These are phyloP conservation scores for Ips nitidus DNA, from an alignment of 1,140 invertebrate genomes.

Conservation along the genomic window DNA sequence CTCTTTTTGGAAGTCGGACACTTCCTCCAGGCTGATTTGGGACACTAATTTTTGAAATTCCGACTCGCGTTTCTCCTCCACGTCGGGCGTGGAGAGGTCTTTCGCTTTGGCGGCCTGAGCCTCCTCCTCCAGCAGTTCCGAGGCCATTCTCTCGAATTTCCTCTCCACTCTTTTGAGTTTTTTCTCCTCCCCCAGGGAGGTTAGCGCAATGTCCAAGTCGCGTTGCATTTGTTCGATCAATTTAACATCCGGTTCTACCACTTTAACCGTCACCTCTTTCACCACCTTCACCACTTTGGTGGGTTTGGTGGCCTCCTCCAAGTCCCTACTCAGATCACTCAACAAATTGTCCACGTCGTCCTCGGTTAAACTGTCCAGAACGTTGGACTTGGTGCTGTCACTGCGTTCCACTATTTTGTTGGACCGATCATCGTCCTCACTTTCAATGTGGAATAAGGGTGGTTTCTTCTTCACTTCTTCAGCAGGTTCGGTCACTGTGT, in stretches of 20 bases:
- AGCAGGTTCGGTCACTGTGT: conserved; percentile 43
- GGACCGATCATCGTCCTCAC: conserved; percentile 48
- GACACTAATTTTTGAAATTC: conserved; percentile 57
- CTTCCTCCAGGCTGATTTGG: conserved; percentile 55
- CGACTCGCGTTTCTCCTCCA: conserved; percentile 52
- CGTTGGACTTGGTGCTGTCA: conserved; percentile 45
- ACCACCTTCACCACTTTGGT: conserved; percentile 12
- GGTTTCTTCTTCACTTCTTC: conserved; percentile 37
- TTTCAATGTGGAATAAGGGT: conserved; percentile 51
- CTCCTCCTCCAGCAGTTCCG: conserved; percentile 48
- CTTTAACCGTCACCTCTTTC: conserved; percentile 23
- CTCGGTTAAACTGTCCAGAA: conserved; percentile 45
- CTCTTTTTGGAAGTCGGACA: conserved; percentile 54
- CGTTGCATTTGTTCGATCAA: conserved; percentile 49
- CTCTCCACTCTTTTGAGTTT: conserved; percentile 57
- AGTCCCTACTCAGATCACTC: conserved; percentile 41
- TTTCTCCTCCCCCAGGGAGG: conserved; percentile 48
- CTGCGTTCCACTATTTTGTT: conserved; percentile 36
- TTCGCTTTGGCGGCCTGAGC: conserved; percentile 45
- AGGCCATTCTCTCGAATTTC: conserved; percentile 62
- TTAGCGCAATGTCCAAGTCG: conserved; percentile 51
- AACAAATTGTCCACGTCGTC: conserved; percentile 44
- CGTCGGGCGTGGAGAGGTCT: conserved; percentile 48
- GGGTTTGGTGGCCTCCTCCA: conserved; percentile 13
- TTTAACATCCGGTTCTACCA: conserved; percentile 44